Evolutionary conservation across 1,140 invertebrate genomes (phyloP), one percentile per base, ranked within the genome.

Genomic region (Pseudomyrmex pallidus): DNA sequence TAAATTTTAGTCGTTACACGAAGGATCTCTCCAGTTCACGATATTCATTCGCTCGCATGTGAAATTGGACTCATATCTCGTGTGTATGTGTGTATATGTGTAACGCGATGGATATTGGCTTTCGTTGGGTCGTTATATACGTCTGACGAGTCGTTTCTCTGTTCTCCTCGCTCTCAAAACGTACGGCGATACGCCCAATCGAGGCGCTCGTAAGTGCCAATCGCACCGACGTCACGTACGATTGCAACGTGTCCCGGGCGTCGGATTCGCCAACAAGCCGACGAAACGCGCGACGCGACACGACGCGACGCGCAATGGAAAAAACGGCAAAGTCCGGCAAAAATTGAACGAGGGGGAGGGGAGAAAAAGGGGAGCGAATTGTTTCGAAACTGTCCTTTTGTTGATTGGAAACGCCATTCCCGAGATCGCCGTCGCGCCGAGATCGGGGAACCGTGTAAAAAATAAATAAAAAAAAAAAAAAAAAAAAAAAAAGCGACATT

Each of bases 181-280:
- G 61, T 77, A 83, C 82, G 86, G 73, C 73, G 85, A 87, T 84
- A 87, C 35, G 35, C 73, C 68, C 87, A 83, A 87, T 88, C 78
- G 86, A 56, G 80, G 64, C 77, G 59, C 77, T 78, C 62, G 83
- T 83, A 88, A 88, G 83, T 85, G 86, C 83, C 83, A 88, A 88
- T 88, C 87, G 86, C 35, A 44, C 74, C 85, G 64, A 87, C 74
- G 76, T 85, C 85, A 87, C 82, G 85, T 85, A 87, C 82, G 85
- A 87, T 87, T 54, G 82, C 82, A 85, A 87, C 82, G 85, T 87
- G 84, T 87, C 85, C 68, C 67, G 17, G 61, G 17, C 44, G 54
- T 57, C 17, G 52, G 76, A 59, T 20, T 22, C 54, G 74, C 68
- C 85, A 63, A 72, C 74, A 22, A 56, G 17, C 59, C 22, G 20